These are phyloP conservation scores for Scomberomorus guttatus DNA, from an alignment of 2,797 vertebrate species.

Conservation along the genomic window DNA sequence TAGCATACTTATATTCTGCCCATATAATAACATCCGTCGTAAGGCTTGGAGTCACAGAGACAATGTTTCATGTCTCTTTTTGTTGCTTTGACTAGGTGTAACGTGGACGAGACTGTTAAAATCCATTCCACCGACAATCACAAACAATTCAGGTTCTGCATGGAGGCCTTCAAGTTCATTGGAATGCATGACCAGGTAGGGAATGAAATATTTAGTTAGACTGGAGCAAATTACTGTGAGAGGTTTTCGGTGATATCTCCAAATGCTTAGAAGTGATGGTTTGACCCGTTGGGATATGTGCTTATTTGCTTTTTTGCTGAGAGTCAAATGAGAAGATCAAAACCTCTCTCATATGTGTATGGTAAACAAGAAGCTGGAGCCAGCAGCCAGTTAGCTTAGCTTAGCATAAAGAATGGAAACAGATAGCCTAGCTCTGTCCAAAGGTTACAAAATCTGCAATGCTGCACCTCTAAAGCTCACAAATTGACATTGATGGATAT, in stretches of 20 bases:
- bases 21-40: not conserved
- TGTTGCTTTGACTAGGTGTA: constrained; percentile 62
- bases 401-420: too few species aligned
- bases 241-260: not conserved
- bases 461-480: too few species aligned
- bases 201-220: not conserved
- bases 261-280: not conserved
- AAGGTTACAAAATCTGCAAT: too few species aligned
- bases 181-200: constrained; percentile 78
- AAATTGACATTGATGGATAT: too few species aligned
- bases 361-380: too few species aligned
- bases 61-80: not conserved
- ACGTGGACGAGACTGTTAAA: constrained; percentile 70
- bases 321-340: too few species aligned
- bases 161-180: constrained; percentile 85
- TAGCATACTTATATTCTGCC: not conserved
- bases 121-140: constrained; percentile 24
- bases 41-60: not conserved
- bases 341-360: too few species aligned
- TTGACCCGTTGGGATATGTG: not conserved
- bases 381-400: too few species aligned
- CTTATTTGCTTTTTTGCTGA: not conserved
- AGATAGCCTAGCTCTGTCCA: too few species aligned
- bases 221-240: not conserved
- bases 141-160: constrained; percentile 70